A percentile compares a stretch with the other conserved stretches of the same genome.
These are phyloP conservation scores for Micromesistius poutassou DNA, from an alignment of 2,797 vertebrate genomes.

Conservation along the genomic window DNA sequence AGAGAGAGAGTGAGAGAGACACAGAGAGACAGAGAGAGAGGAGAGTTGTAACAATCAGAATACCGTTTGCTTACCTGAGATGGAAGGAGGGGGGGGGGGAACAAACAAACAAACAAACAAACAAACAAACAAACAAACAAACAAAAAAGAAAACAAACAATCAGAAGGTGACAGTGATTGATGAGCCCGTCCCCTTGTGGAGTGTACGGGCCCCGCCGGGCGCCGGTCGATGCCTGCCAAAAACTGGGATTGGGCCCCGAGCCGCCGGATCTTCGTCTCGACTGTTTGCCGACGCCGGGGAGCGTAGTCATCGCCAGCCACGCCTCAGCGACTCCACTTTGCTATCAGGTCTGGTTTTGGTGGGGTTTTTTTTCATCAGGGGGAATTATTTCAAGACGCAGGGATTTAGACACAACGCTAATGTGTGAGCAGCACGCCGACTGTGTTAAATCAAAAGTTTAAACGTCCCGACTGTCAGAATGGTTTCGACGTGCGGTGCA, in stretches of 20 bases:
- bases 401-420: background rate
- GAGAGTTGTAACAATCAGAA: too few relatives aligned
- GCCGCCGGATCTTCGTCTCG: background rate
- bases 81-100: slow-evolving; percentile 85
- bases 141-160: slow-evolving; percentile 81
- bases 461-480: too few relatives aligned
- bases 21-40: background rate
- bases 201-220: slow-evolving; percentile 86
- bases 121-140: background rate
- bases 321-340: too few relatives aligned
- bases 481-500: too few relatives aligned
- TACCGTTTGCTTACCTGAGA: slow-evolving; percentile 60
- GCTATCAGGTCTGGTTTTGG: too few relatives aligned
- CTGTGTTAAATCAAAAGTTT: background rate
- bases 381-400: background rate
- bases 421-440: background rate
- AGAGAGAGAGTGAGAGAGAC: background rate
- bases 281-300: background rate
- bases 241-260: slow-evolving; percentile 67
- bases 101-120: slow-evolving; percentile 47
- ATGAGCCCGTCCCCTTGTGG: slow-evolving; percentile 80
- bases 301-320: too few relatives aligned
- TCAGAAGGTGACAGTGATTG: slow-evolving; percentile 83
- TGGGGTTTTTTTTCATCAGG: background rate
- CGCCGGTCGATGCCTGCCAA: slow-evolving; percentile 77